These are phyloP conservation scores for Protomyctophum bolini DNA, from an alignment of 2,113 vertebrate genomes.

Conservation along the genomic window DNA sequence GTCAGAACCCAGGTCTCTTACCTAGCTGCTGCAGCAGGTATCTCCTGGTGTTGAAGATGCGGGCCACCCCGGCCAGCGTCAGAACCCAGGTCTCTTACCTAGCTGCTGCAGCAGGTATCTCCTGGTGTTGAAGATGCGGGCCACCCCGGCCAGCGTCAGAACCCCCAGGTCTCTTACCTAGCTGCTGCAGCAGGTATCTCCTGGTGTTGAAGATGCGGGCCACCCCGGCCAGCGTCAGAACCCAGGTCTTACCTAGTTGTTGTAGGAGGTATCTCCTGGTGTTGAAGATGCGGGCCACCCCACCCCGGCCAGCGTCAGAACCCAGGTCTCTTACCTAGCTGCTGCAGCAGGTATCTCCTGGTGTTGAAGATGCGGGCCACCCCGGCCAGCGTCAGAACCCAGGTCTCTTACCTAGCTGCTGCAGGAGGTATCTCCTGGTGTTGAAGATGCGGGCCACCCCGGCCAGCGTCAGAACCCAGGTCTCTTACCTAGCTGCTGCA, in stretches of 20 bases:
- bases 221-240: constrained; percentile 94
- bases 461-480: constrained; percentile 95
- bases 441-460: constrained; percentile 98
- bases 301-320: constrained; percentile 94
- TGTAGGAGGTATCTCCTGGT: constrained; percentile 94
- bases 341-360: constrained; percentile 91
- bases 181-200: constrained; percentile 91
- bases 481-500: constrained; percentile 96
- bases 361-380: constrained; percentile 99
- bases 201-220: constrained; percentile 98
- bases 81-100: constrained; percentile 98
- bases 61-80: constrained; percentile 93
- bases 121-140: constrained; percentile 97
- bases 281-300: constrained; percentile 98
- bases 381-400: constrained; percentile 95
- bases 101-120: constrained; percentile 93
- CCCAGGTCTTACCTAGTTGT: constrained; percentile 97
- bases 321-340: constrained; percentile 98
- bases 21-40: constrained; percentile 94
- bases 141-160: constrained; percentile 93
- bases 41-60: constrained; percentile 97
- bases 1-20: constrained; percentile 98
- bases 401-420: constrained; percentile 96
- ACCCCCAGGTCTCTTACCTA: constrained; percentile 99
- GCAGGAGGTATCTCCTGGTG: constrained; percentile 92